Conservation (phyloP, 2,113 vertebrate genomes). For the Orthonyx spaldingii region DNA sequence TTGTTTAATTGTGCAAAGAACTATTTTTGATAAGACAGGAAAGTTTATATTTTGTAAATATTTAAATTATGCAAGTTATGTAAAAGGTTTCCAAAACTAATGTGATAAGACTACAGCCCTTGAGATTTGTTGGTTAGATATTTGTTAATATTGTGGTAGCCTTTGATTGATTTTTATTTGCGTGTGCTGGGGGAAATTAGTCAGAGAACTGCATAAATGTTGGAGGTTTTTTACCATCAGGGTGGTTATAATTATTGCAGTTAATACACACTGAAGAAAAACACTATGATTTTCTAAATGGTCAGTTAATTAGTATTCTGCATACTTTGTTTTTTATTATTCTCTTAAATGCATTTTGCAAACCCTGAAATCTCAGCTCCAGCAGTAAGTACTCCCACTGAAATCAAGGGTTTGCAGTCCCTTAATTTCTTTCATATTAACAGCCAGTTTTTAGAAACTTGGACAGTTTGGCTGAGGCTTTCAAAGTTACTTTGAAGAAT, state of each 20-base stretch:
- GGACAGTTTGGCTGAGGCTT: not conserved
- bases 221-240: not conserved
- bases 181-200: constrained; percentile 12
- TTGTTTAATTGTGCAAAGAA: constrained; percentile 65
- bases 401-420: not conserved
- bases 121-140: constrained; percentile 18
- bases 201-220: not conserved
- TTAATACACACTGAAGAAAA: constrained; percentile 13
- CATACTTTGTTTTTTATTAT: not conserved
- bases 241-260: constrained; percentile 11
- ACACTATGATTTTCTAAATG: not conserved
- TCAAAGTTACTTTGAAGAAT: not conserved
- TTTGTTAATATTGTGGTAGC: constrained; percentile 3
- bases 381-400: not conserved
- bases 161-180: constrained; percentile 19
- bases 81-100: constrained; percentile 36
- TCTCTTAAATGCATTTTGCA: constrained; percentile 1
- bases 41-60: constrained; percentile 82
- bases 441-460: not conserved
- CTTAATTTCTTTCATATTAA: not conserved
- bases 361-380: not conserved
- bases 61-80: constrained; percentile 78
- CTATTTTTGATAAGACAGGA: constrained; percentile 68
- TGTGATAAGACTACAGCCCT: constrained; percentile 37
- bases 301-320: not conserved